Conservation (phyloP, 53 echinoderm and acorn worm species). For the Paracentrotus lividus region DNA sequence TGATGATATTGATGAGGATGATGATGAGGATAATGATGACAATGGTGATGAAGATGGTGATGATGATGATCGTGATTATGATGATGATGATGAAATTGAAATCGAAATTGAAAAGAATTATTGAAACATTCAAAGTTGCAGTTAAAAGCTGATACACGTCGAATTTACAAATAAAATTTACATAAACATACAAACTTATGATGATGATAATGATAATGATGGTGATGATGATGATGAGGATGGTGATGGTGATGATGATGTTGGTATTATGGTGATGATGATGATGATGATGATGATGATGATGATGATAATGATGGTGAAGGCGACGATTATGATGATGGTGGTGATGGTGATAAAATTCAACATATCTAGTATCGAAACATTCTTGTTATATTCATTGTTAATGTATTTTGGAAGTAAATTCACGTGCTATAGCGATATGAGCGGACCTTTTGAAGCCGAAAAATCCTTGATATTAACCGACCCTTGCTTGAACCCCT, state of each 20-base stretch:
- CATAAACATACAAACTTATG: no score
- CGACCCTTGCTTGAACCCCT: background rate
- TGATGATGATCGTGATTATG: no score
- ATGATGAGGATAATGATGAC: no score
- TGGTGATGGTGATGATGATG: background rate
- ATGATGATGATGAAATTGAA: background rate
- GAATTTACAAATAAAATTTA: no score
- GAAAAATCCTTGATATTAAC: background rate
- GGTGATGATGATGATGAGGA: slow-evolving; percentile 31
- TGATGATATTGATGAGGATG: background rate
- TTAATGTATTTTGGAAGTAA: no score
- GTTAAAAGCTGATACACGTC: no score
- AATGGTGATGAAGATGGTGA: no score
- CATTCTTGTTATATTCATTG: background rate
- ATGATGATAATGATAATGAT: slow-evolving; percentile 42
- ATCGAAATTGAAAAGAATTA: background rate
- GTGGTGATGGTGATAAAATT: no score
- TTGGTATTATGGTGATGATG: background rate
- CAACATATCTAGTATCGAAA: background rate
- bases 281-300: slow-evolving; percentile 6
- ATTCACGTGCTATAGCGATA: no score
- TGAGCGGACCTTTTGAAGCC: background rate
- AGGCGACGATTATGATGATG: no score
- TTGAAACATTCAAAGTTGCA: background rate
- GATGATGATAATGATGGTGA: no score